Evolutionary conservation across 2,888 invertebrate genomes (phyloP), one percentile per base, ranked within the genome.

Genomic region (Xestia xanthographa): DNA sequence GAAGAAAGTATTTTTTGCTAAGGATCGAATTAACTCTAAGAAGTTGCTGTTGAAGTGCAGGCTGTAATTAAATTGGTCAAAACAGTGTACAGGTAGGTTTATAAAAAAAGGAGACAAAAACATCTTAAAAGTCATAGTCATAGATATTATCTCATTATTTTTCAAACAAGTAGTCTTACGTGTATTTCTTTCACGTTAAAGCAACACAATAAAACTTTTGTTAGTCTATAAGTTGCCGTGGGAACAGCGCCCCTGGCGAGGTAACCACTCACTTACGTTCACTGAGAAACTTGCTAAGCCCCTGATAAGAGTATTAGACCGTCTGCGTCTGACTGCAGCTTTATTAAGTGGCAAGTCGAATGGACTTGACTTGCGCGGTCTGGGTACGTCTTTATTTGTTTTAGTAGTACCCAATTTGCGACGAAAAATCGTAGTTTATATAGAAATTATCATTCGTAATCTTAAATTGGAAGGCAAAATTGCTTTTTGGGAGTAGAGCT

Each of bases 211-310:
- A 58, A 8, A 17, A 43, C 5, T 70, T 75, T 22, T 14, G 2
- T 20, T 6, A 43, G 29, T 67, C 17, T 22, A 43, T 17, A 66
- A 70, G n/a, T 69, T 26, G 11, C 17, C 22, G 66, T 69, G 66
- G 12, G 60, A 66, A 73, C 26, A 60, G 50, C 50, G 56, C 43
- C 63, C 41, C 17, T 82, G 50, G 56, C 14, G 56, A 38, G n/a
- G 50, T 62, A 58, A 53, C 63, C 60, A 80, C 70, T 80, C 45
- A 83, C 43, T 58, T 62, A 53, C 43, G 38, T 48, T 66, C 34
- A 56, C 11, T 56, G 38, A 78, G 58, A 66, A 84, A 78, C 70
- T 84, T 84, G 58, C 41, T 73, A 84, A 84, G 84, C 66, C 12
- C 29, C 34, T 38, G 74, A 76, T 79, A 77, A 76, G 66, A 74